These are phyloP conservation scores for Oxystoma pomonae DNA, from an alignment of 2,888 invertebrate species.

Conservation along the genomic window DNA sequence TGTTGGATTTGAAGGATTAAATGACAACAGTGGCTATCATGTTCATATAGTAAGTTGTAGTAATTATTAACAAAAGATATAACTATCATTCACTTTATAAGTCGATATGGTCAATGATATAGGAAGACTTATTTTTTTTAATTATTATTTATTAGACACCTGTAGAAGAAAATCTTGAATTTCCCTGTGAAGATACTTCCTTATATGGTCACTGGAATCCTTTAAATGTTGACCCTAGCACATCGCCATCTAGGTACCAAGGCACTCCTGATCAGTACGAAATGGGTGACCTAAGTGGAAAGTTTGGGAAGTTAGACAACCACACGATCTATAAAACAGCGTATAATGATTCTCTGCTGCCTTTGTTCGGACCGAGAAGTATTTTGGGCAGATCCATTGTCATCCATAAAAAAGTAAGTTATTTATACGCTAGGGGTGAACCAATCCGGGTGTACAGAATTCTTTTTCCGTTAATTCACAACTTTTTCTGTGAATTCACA, in stretches of 20 bases:
- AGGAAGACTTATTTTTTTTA: too few species aligned
- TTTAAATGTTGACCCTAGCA: conserved; percentile 60
- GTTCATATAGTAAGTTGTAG: conserved; percentile 67
- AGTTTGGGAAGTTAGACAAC: conserved; percentile 74
- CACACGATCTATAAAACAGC: conserved; percentile 54
- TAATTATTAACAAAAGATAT: background rate
- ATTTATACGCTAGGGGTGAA: too few species aligned
- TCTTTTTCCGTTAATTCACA: too few species aligned
- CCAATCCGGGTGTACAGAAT: too few species aligned
- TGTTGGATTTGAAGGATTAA: conserved; percentile 69
- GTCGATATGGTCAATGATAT: too few species aligned
- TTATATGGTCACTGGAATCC: conserved; percentile 89
- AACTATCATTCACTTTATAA: background rate
- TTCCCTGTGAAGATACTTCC: conserved; percentile 81
- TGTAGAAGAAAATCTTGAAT: conserved; percentile 76
- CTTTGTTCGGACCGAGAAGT: conserved; percentile 76
- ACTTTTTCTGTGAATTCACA: too few species aligned
- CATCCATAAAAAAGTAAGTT: conserved; percentile 64
- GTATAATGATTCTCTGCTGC: conserved; percentile 78
- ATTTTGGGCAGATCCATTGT: conserved; percentile 84
- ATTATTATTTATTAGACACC: conserved; percentile 76
- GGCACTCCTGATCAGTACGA: conserved; percentile 85
- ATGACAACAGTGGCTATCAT: conserved; percentile 68
- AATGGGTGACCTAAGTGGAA: conserved; percentile 81
- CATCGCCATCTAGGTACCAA: conserved; percentile 52